Evolutionary conservation across 2,113 vertebrate genomes (phyloP), one percentile per base, ranked within the genome.

Genomic region (Triplophysa siluroides): DNA sequence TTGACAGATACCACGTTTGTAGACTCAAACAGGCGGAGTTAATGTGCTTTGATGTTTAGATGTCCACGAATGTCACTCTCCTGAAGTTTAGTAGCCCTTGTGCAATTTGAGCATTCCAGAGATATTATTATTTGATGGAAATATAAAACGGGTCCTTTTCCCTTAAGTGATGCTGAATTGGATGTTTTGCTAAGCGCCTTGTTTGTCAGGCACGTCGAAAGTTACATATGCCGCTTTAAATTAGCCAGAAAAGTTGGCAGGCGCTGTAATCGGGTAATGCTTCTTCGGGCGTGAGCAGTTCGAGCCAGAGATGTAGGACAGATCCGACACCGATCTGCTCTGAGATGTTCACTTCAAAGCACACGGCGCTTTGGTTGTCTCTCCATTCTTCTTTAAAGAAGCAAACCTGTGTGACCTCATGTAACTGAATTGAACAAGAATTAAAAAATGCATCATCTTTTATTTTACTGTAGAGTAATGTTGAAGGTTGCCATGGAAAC

Each of bases 251-350:
- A 78, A 78, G 77, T 78, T 72, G 83, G 65, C 58, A 71, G 66
- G 80, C 61, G 33, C 33, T 83, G 70, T 81, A 83, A 82, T 82
- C 45, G 14, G 18, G 4, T 19, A 43, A 8, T 61, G n/a, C 61
- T 80, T 73, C 76, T 68, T 33, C 8, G 43, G 60, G 68, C 58
- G n/a, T 77, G 61, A 83, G 73, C 79, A 75, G 45, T 86, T 85
- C 41, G 52, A 83, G 69, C 73, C 23, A 29, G 58, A 23, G 10
- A 60, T 54, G 14, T 24, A 1, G 3, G 74, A 62, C 21, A 67
- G 81, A 81, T 86, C 79, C 68, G 75, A 60, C 83, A 86, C 62
- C 62, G 83, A 73, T 56, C 74, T 77, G 61, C 26, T 69, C 77
- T 58, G 58, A 80, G 18, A 56, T 16, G 45, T 50, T 14, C 67